Evolutionary conservation across 2,888 invertebrate species (phyloP).

Genomic region (Nephrocerus scutellatus): DNA sequence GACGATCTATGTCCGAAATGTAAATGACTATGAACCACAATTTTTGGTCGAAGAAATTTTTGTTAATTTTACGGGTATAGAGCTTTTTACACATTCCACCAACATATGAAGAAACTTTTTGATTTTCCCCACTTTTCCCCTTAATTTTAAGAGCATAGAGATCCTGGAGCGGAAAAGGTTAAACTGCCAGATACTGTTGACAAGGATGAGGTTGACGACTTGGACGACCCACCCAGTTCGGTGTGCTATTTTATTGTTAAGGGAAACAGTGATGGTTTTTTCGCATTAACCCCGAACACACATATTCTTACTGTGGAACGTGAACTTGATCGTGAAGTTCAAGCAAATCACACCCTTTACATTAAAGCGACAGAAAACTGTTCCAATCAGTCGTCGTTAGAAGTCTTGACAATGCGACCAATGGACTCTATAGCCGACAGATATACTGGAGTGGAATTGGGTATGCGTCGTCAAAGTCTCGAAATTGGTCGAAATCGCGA

Average conservation of each 20-base stretch:
- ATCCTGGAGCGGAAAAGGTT: conserved; percentile 59
- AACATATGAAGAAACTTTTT: not conserved
- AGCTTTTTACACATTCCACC: not conserved
- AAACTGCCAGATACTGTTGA: conserved; percentile 76
- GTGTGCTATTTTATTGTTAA: conserved; percentile 92
- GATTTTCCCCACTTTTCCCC: not conserved
- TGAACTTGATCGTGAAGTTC: conserved; percentile 68
- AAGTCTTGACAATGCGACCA: conserved; percentile 20
- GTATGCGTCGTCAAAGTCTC: conserved; percentile 16
- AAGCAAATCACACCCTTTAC: conserved; percentile 60
- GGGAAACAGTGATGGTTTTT: conserved; percentile 68
- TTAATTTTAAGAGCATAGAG: conserved; percentile 47
- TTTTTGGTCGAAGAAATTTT: conserved; percentile 66
- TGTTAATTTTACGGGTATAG: conserved; percentile 65
- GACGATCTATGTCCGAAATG: conserved; percentile 78
- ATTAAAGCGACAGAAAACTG: conserved; percentile 83
- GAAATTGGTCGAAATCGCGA: conserved; percentile 18
- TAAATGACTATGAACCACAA: conserved; percentile 83
- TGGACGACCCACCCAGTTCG: conserved; percentile 70
- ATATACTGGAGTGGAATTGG: conserved; percentile 23
- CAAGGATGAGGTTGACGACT: conserved; percentile 75
- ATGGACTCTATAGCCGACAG: conserved; percentile 17
- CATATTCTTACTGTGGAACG: conserved; percentile 53
- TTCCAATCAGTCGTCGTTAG: no score
- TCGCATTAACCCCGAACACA: conserved; percentile 63